Base-by-base conservation (phyloP, 2,888 invertebrate genomes). In the Idaea dimidiata region DNA sequence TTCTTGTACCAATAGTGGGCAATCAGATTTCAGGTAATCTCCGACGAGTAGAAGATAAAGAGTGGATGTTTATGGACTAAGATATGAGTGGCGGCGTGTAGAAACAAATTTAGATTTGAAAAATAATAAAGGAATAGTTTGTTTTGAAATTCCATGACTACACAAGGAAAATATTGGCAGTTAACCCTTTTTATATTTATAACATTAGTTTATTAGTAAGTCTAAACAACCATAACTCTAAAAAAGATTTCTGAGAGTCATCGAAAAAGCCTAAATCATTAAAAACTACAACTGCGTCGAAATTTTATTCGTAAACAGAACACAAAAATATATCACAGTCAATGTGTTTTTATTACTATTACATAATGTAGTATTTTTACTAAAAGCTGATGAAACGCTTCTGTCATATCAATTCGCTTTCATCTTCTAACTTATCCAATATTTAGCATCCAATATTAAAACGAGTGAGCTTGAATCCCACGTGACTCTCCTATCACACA, bases 11-110 rank as follows among this genome's bases (percentile, higher is more conserved):
- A 87, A 87, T 87, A 86, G 77, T 73, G 75, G 72, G 80, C 83
- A 83, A 84, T 88, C 82, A 81, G 87, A 86, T 85, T 86, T 81
- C 81, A 81, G 73, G 79, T 88, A 89, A 89, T 88, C 89, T 87
- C 77, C 60, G 79, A 55, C 79, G 80, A 85, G 83, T 6, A 77
- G 62, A 67, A 74, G 83, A 87, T 87, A 83, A 82, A 82, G 77
- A 76, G 70, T 55, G 54, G 54, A 55, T 55, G 60, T 65, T 57
- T 57, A 58, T 67, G 80, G 78, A 10, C 0, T 65, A 75, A 77
- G 76, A 16, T 16, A 72, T 2, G 57, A 66, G 74, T 66, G 61
- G n/a, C 0, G n/a, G 59, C 65, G 67, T 10, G 33, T 64, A 61
- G 24, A 16, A 65, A 31, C 31, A 56, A 24, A 59, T 24, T 14